Evolutionary conservation across 2,888 invertebrate species (phyloP).

Genomic region (Theretra japonica): DNA sequence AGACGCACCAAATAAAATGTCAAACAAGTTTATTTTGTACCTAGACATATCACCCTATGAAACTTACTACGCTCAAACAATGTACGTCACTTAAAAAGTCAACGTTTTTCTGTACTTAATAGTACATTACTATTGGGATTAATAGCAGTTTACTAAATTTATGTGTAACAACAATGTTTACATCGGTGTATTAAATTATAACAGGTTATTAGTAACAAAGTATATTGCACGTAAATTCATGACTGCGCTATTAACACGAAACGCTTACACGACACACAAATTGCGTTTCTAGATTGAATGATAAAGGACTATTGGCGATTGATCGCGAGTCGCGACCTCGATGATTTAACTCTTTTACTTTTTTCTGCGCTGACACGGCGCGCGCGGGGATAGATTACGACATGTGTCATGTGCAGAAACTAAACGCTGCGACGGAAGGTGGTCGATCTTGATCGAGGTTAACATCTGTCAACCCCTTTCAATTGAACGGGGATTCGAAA

Average conservation of each 20-base stretch:
- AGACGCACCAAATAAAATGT: slow-evolving; percentile 46
- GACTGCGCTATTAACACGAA: slow-evolving; percentile 40
- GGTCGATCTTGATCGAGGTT: slow-evolving; percentile 25
- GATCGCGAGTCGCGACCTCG: not conserved
- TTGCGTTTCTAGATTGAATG: slow-evolving; percentile 16
- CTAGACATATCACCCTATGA: not conserved
- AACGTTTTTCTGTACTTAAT: not conserved
- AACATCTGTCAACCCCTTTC: slow-evolving; percentile 25
- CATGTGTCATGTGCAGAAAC: slow-evolving; percentile 27
- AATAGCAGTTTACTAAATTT: not conserved
- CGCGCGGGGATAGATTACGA: slow-evolving; percentile 12
- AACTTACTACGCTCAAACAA: not conserved
- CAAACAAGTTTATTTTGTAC: slow-evolving; percentile 49
- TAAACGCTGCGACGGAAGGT: slow-evolving; percentile 23
- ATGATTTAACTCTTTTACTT: slow-evolving; percentile 23
- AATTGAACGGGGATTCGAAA: slow-evolving; percentile 7
- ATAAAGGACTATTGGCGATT: slow-evolving; percentile 25
- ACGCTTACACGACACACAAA: slow-evolving; percentile 2
- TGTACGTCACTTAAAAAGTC: not conserved
- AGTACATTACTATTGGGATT: not conserved
- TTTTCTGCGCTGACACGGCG: not conserved
- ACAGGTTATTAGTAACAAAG: slow-evolving; percentile 34
- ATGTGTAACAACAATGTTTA: slow-evolving; percentile 9
- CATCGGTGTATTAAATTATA: slow-evolving; percentile 15
- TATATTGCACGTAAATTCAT: slow-evolving; percentile 41